Conservation (phyloP, 2,888 invertebrate species). For the Artemia sinica region DNA sequence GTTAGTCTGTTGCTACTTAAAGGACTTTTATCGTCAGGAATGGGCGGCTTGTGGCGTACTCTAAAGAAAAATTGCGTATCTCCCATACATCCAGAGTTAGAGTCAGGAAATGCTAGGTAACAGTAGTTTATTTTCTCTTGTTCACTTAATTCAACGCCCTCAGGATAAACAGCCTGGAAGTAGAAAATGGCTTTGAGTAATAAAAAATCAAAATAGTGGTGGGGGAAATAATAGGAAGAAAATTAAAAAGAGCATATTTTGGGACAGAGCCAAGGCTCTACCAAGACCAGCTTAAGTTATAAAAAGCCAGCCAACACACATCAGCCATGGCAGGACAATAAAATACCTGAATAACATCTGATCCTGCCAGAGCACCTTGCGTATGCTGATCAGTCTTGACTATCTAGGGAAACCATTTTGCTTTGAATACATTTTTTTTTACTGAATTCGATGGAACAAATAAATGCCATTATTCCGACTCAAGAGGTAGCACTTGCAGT, state of each 20-base stretch:
- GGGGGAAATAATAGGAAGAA: constrained; percentile 24
- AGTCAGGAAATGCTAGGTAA: constrained; percentile 96
- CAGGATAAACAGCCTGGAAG: constrained; percentile 58
- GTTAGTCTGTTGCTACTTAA: constrained; percentile 12
- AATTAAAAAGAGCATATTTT: constrained; percentile 19
- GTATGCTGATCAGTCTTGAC: too few relatives aligned
- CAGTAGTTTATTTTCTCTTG: constrained; percentile 84
- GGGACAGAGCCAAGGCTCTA: too few relatives aligned
- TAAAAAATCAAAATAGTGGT: constrained; percentile 21
- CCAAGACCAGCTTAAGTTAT: too few relatives aligned
- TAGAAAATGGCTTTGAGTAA: constrained; percentile 16
- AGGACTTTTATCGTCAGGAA: background rate
- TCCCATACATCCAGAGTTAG: constrained; percentile 96
- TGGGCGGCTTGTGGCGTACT: constrained; percentile 49
- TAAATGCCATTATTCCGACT: too few relatives aligned
- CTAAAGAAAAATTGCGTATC: constrained; percentile 93
- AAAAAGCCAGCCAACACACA: too few relatives aligned
- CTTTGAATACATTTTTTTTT: too few relatives aligned
- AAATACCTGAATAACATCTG: too few relatives aligned
- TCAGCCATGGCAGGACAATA: too few relatives aligned
- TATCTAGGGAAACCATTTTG: too few relatives aligned
- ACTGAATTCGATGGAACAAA: too few relatives aligned
- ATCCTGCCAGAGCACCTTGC: too few relatives aligned
- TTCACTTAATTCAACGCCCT: constrained; percentile 54
- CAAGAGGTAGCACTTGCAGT: too few relatives aligned